Evolutionary conservation across 2,888 invertebrate species (phyloP).

Genomic region (Bellardia pandia): DNA sequence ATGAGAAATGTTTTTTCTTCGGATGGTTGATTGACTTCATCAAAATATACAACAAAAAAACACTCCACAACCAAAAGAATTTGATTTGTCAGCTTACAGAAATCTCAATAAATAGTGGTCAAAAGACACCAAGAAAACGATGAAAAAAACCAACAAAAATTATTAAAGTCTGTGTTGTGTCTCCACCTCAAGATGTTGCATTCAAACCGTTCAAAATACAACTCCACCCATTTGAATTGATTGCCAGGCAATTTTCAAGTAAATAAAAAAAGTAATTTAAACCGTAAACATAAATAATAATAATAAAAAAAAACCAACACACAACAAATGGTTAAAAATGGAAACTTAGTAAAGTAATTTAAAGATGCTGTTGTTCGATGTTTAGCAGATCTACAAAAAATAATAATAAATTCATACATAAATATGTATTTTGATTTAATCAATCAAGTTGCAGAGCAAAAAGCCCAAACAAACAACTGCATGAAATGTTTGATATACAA

Average conservation of each 20-base stretch:
- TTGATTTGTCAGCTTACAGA: conserved; percentile 63
- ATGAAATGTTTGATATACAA: conserved; percentile 50
- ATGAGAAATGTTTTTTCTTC: conserved; percentile 29
- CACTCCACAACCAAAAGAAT: conserved; percentile 11
- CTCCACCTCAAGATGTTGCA: conserved; percentile 70
- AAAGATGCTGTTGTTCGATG: conserved; percentile 38
- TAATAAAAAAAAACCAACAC: conserved; percentile 1
- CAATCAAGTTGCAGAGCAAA: conserved; percentile 78
- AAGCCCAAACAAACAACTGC: conserved; percentile 28
- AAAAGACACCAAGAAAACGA: background rate
- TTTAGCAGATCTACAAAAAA: conserved; percentile 70
- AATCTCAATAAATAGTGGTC: conserved; percentile 39
- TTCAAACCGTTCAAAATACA: conserved; percentile 63
- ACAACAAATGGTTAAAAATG: conserved; percentile 32
- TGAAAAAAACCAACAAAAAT: conserved; percentile 38
- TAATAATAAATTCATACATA: conserved; percentile 74
- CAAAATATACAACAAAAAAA: background rate
- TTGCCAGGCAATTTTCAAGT: conserved; percentile 65
- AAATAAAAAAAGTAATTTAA: conserved; percentile 67
- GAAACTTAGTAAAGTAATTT: conserved; percentile 61
- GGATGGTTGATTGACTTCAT: conserved; percentile 51
- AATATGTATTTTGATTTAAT: conserved; percentile 80
- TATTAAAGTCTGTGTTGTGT: conserved; percentile 53
- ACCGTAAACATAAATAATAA: background rate
- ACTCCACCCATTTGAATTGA: conserved; percentile 69